Evolutionary conservation across 2,888 invertebrate species (phyloP), one percentile per base, ranked within the genome.

Genomic region (Micoletzkya japonica): DNA sequence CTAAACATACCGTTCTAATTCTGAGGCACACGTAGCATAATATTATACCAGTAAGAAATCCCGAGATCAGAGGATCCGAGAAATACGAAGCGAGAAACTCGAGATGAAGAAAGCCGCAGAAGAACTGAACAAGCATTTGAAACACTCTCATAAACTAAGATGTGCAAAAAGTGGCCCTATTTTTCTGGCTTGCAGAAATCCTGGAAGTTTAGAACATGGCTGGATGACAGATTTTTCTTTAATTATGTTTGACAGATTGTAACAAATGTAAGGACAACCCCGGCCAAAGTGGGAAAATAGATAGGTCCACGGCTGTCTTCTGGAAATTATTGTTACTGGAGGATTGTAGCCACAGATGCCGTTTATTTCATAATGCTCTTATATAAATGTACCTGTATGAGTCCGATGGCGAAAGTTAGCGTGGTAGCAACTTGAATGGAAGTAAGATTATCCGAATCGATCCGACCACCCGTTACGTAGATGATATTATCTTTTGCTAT

Each of bases 341-440:
- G n/a, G n/a, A n/a, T n/a, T n/a, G n/a, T n/a, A n/a, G n/a, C n/a
- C n/a, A n/a, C n/a, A n/a, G n/a, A n/a, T n/a, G n/a, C 37, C n/a
- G 86, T 24, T 24, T 24, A 36, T 26, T 24, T n/a, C 26, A 28
- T 4, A 20, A 30, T 6, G 7, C 24, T 36, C 26, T 10, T 26
- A 32, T n/a, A 44, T 20, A 24, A 17, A 24, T 20, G 85, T 86
- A 92, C 92, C 89, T 92, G 91, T 84, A 91, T 89, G 39, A 91
- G 75, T 1, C 91, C 92, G 1, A 92, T 92, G 28, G 90, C 87
- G 76, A 94, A 90, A 20, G 91, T 90, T 0, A 93, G 90, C 7
- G 91, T 89, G 60, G 91, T 90, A 0, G 92, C 91, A 0, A 93
- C 91, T 88, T 30, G 17, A 52, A 20, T 10, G 61, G 56, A 20